Base-by-base conservation (phyloP, 2,888 invertebrate genomes). In the Pyrochroa serraticornis region DNA sequence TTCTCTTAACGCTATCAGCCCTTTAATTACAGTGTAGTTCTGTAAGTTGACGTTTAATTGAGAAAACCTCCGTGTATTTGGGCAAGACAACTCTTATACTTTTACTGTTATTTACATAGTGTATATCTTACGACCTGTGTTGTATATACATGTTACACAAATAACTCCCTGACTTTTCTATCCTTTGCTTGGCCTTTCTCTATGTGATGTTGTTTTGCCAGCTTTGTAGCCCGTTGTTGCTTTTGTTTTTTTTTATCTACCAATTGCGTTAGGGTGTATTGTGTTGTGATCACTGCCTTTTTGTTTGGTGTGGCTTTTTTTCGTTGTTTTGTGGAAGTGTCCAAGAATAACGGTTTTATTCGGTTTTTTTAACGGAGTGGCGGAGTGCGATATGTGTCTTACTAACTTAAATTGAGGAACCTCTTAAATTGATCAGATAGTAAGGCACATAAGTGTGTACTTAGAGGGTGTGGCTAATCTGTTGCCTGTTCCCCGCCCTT, bases 401-500 rank as follows among this genome's bases (percentile, higher is more conserved):
- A 42, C 44, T 47, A 43, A 45, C 30, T 46, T 22, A 14, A 35
- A 10, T 46, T 33, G 51, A 47, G 37, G 47, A 51, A 31, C n/a
- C 46, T 42, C 12, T 30, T 14, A 48, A 46, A 9, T 51, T 48
- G 47, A 41, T 58, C 34, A 36, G 38, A 31, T 47, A 48, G 44
- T 54, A 46, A 58, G 52, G 47, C 61, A 61, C 61, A 48, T 61
- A 63, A 57, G 44, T 53, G 60, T 58, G 58, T 58, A 69, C 65
- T 67, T 71, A 71, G 70, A 73, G 74, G 71, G 73, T 75, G 73
- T 77, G 77, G 77, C 79, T 81, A 80, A 81, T 80, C 73, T 79
- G 77, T 80, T 80, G 78, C 80, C 79, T 80, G 79, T 79, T 79
- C 76, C 78, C 75, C 75, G 75, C 71, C 74, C 75, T 74, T 75